Percentiles rank a stretch among this genome's conserved stretches.
These are phyloP conservation scores for Beroe forskalii DNA, from an alignment of 37 sponge, comb jelly and placozoan species.

Conservation along the genomic window DNA sequence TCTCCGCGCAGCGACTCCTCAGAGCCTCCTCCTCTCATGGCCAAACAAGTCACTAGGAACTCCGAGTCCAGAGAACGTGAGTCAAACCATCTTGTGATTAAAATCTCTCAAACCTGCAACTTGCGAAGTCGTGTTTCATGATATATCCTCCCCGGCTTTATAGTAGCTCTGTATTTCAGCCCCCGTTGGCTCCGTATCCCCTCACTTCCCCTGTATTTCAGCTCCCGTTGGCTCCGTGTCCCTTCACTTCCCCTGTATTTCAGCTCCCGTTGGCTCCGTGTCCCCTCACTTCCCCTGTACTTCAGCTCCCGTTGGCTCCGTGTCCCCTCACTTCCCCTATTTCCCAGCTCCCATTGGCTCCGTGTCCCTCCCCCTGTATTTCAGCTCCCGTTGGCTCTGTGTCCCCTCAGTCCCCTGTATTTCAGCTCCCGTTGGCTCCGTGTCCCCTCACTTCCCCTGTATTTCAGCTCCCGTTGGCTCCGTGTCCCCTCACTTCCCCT, in stretches of 20 bases:
- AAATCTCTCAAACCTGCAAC: background rate
- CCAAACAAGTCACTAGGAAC: slow-evolving; percentile 57
- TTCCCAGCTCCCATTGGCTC: background rate
- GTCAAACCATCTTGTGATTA: background rate
- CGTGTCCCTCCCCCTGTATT: background rate
- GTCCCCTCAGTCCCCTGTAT: slow-evolving; percentile 4
- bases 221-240: slow-evolving; percentile 48
- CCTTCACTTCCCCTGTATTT: background rate
- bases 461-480: no score
- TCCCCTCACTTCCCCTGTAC: no score
- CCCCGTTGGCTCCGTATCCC: background rate
- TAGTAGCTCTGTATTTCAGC: no score
- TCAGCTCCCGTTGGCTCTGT: slow-evolving; percentile 35
- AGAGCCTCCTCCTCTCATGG: slow-evolving; percentile 55
- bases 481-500: no score
- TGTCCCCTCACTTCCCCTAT: no score
- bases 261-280: no score
- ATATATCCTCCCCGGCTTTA: no score
- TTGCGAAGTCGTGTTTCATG: no score
- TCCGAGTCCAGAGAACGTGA: slow-evolving; percentile 7
- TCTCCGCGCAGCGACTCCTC: slow-evolving; percentile 56
- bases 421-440: no score
- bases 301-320: no score
- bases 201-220: background rate
- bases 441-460: no score